Evolutionary conservation across 92 coral and sea anemone genomes (phyloP).

Genomic region (Porites lobata): DNA sequence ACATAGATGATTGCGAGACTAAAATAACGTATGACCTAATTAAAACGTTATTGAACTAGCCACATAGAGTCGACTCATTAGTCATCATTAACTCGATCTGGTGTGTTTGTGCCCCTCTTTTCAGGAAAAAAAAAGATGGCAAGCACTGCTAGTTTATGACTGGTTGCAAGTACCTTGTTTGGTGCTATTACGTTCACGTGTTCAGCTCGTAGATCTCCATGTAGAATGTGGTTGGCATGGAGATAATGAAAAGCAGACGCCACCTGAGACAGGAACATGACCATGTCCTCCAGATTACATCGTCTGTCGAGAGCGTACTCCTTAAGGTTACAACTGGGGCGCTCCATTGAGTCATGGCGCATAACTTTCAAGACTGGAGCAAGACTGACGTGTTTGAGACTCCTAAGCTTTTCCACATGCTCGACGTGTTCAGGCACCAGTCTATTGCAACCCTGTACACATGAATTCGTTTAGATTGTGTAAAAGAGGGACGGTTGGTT

Average conservation of each 20-base stretch:
- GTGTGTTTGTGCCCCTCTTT: background rate
- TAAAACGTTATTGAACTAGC: background rate
- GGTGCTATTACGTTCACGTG: constrained; percentile 29
- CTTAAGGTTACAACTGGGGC: constrained; percentile 25
- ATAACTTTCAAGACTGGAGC: background rate
- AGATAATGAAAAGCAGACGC: constrained; percentile 57
- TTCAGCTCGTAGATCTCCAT: constrained; percentile 57
- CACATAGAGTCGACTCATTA: background rate
- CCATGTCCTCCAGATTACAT: constrained; percentile 25
- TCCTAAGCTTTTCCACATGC: constrained; percentile 1
- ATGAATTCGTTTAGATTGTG: too few species aligned
- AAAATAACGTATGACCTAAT: background rate
- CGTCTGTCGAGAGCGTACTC: constrained; percentile 49
- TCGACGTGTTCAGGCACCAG: background rate
- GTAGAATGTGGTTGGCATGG: constrained; percentile 55
- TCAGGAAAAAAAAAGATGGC: too few species aligned
- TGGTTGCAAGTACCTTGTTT: background rate
- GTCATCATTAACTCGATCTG: too few species aligned
- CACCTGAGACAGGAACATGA: constrained; percentile 55
- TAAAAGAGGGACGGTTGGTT: too few species aligned
- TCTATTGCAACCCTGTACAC: too few species aligned
- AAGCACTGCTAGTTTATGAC: background rate
- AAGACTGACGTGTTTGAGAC: constrained; percentile 15
- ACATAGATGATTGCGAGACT: background rate
- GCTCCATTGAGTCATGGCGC: background rate